These are phyloP conservation scores for Oeneis ivallda DNA, from an alignment of 2,888 invertebrate genomes.

Conservation along the genomic window DNA sequence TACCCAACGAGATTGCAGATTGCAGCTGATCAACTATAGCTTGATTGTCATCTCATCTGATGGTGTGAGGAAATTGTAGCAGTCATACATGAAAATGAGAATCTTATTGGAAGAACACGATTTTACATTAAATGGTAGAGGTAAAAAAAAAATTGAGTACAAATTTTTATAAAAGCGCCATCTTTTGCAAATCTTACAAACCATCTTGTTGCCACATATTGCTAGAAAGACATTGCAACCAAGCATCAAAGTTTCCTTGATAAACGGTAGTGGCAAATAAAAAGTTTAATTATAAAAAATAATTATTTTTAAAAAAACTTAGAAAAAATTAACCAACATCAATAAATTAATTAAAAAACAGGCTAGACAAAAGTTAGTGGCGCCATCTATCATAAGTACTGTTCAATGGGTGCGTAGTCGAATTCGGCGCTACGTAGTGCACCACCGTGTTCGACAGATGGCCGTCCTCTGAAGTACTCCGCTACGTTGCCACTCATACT, in stretches of 20 bases:
- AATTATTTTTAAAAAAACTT: not conserved
- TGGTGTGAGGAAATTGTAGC: too few relatives aligned
- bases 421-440: slow-evolving; percentile 44
- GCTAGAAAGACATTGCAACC: not conserved
- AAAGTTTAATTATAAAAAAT: not conserved
- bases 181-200: not conserved
- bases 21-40: too few relatives aligned
- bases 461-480: slow-evolving; percentile 63
- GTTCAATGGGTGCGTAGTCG: slow-evolving; percentile 63
- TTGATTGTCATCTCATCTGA: too few relatives aligned
- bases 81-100: too few relatives aligned
- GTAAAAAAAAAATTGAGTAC: too few relatives aligned
- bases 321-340: not conserved
- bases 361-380: slow-evolving; percentile 26
- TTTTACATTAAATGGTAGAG: too few relatives aligned
- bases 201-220: not conserved
- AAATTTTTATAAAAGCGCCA: not conserved
- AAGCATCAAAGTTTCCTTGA: not conserved
- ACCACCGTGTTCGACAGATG: slow-evolving; percentile 53
- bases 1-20: too few relatives aligned
- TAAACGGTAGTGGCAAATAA: not conserved
- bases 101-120: too few relatives aligned
- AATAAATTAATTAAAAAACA: slow-evolving; percentile 5
- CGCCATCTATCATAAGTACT: slow-evolving; percentile 62
- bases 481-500: slow-evolving; percentile 83